Evolutionary conservation across 2,888 invertebrate genomes (phyloP).

Genomic region (Dromius quadrimaculatus): DNA sequence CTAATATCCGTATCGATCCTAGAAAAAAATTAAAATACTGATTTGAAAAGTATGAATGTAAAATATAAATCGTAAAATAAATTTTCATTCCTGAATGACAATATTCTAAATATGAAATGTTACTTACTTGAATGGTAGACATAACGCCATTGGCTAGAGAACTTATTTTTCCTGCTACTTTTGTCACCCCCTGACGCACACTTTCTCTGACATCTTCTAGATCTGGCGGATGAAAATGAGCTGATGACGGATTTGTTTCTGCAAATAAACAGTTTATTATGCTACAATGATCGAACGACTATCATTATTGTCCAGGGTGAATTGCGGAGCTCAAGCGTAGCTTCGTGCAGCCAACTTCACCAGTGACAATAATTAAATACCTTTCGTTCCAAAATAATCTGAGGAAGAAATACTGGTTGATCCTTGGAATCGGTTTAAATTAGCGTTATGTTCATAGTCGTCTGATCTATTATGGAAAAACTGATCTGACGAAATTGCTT

Average conservation of each 20-base stretch:
- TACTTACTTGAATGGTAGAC: conserved; percentile 85
- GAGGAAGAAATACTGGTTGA: conserved; percentile 95
- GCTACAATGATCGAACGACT: too few relatives aligned
- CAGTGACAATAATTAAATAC: too few relatives aligned
- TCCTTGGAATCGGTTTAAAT: conserved; percentile 86
- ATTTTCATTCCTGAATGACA: neutral
- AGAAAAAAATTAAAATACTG: neutral
- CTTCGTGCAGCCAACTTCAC: too few relatives aligned
- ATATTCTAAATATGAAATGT: neutral
- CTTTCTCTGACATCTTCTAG: conserved; percentile 97
- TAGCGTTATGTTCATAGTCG: conserved; percentile 72
- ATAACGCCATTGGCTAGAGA: conserved; percentile 95
- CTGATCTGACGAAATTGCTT: conserved; percentile 98
- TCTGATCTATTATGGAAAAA: conserved; percentile 85
- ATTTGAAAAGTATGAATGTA: neutral
- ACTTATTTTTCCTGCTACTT: conserved; percentile 96
- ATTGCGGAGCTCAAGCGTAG: too few relatives aligned
- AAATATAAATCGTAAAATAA: conserved; percentile 4
- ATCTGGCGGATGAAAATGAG: conserved; percentile 76
- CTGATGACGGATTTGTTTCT: conserved; percentile 52
- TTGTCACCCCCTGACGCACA: conserved; percentile 95
- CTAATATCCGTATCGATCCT: conserved; percentile 63
- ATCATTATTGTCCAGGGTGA: neutral
- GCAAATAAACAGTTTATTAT: too few relatives aligned
- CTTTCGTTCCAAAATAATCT: conserved; percentile 81